Evolutionary conservation across 2,888 invertebrate genomes (phyloP).

Genomic region (Sinodicranocentrus sp.): DNA sequence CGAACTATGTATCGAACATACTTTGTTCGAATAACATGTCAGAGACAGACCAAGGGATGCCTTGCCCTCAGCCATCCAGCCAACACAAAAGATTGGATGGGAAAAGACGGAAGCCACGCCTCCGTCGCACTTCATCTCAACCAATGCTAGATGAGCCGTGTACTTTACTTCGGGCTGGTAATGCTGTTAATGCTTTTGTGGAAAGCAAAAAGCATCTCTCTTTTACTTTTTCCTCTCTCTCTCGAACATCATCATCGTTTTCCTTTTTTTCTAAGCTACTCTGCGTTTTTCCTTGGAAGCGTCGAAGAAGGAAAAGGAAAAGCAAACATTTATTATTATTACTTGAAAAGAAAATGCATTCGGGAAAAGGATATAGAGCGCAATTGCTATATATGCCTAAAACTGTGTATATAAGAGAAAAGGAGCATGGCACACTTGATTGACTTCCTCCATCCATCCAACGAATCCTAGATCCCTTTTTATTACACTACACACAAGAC

Average conservation of each 20-base stretch:
- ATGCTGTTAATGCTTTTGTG: background rate
- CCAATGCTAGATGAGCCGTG: conserved; percentile 67
- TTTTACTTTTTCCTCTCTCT: background rate
- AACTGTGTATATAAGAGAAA: background rate
- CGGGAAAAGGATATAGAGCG: background rate
- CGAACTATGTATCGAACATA: too few species aligned
- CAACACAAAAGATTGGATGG: conserved; percentile 51
- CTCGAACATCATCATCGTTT: background rate
- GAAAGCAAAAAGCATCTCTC: conserved; percentile 35
- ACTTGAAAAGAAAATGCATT: conserved; percentile 43
- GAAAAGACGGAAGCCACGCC: conserved; percentile 55
- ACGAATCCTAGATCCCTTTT: conserved; percentile 64
- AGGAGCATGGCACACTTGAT: conserved; percentile 61
- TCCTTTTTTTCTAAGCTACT: conserved; percentile 26
- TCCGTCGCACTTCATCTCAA: conserved; percentile 68
- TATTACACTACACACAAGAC: conserved; percentile 46
- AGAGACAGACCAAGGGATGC: conserved; percentile 29
- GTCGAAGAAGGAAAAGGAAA: conserved; percentile 33
- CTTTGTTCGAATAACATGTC: background rate
- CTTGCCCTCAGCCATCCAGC: conserved; percentile 55
- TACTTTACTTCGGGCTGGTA: too few species aligned
- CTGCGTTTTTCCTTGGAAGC: conserved; percentile 17
- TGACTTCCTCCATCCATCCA: conserved; percentile 67
- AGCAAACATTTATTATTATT: conserved; percentile 65
- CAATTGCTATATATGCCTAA: background rate